These are phyloP conservation scores for Mesaphorura yosii DNA, from an alignment of 1,140 invertebrate species.

Conservation along the genomic window DNA sequence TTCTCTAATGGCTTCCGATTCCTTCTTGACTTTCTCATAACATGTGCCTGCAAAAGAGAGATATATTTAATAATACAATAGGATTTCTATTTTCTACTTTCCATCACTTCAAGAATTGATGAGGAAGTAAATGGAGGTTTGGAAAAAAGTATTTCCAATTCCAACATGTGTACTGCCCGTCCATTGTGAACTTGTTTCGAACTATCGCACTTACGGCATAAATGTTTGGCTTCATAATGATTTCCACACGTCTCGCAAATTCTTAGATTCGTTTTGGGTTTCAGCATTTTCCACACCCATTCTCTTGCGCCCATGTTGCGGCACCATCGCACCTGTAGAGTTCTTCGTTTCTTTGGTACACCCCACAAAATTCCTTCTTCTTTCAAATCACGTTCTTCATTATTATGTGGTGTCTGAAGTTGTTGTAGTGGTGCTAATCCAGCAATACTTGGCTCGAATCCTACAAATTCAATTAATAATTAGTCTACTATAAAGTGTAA, in stretches of 20 bases:
- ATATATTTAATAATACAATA: conserved; percentile 16
- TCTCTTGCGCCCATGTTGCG: conserved; percentile 56
- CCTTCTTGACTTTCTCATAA: conserved; percentile 62
- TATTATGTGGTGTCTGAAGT: not conserved
- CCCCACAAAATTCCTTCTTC: conserved; percentile 63
- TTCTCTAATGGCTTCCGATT: conserved; percentile 64
- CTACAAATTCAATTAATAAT: too few species aligned
- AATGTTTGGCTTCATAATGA: conserved; percentile 55
- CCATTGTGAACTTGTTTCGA: not conserved
- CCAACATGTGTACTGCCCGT: conserved; percentile 3
- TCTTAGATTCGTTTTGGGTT: conserved; percentile 58
- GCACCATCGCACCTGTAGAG: conserved; percentile 56
- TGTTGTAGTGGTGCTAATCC: not conserved
- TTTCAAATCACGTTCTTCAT: conserved; percentile 12
- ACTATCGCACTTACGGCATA: conserved; percentile 57
- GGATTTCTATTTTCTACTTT: too few species aligned
- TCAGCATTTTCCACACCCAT: conserved; percentile 52
- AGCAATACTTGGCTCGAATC: not conserved
- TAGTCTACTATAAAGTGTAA: too few species aligned
- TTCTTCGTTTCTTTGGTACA: conserved; percentile 62
- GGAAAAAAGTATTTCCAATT: not conserved
- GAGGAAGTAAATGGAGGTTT: too few species aligned
- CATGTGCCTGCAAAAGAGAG: conserved; percentile 50
- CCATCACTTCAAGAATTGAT: too few species aligned
- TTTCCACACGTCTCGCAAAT: conserved; percentile 68